phyloP scores from a whole-genome alignment of 2,797 vertebrate genomes.

The Sternarchorhynchus goeldii region DNA sequence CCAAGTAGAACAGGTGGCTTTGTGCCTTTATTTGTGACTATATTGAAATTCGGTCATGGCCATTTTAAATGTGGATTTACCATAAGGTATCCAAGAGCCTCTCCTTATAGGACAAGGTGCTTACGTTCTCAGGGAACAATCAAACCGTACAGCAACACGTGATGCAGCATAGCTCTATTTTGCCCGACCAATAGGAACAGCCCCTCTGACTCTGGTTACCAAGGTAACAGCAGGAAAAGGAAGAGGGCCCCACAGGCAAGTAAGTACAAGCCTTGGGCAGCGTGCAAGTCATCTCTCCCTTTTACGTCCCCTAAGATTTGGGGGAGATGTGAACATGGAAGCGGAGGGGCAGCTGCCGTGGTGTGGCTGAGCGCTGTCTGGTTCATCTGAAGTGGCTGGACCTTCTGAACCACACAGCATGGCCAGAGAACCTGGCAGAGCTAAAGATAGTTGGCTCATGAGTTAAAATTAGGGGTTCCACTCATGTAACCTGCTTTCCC shows the following conservation, averaged over 20 bases:
- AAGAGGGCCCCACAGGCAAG: conserved; percentile 69
- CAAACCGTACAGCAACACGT: conserved; percentile 32
- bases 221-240: conserved; percentile 69
- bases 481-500: conserved; percentile 66
- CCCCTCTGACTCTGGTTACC: conserved; percentile 64
- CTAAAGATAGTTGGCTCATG: conserved; percentile 69
- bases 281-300: conserved; percentile 63
- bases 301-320: conserved; percentile 69
- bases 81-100: not conserved
- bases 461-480: conserved; percentile 69
- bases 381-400: conserved; percentile 65
- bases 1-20: not conserved
- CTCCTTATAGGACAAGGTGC: not conserved
- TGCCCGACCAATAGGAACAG: conserved; percentile 45
- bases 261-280: conserved; percentile 71
- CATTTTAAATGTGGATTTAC: conserved; percentile 3
- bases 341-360: conserved; percentile 62
- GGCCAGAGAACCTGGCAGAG: conserved; percentile 61
- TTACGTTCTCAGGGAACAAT: conserved; percentile 21
- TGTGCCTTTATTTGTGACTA: conserved; percentile 20
- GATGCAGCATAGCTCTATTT: conserved; percentile 36
- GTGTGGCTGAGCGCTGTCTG: conserved; percentile 53
- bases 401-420: conserved; percentile 65
- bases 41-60: conserved; percentile 7
- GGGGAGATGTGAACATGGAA: conserved; percentile 65